phyloP scores from a whole-genome alignment of 2,113 vertebrate species.

The Prochilodus magdalenae region DNA sequence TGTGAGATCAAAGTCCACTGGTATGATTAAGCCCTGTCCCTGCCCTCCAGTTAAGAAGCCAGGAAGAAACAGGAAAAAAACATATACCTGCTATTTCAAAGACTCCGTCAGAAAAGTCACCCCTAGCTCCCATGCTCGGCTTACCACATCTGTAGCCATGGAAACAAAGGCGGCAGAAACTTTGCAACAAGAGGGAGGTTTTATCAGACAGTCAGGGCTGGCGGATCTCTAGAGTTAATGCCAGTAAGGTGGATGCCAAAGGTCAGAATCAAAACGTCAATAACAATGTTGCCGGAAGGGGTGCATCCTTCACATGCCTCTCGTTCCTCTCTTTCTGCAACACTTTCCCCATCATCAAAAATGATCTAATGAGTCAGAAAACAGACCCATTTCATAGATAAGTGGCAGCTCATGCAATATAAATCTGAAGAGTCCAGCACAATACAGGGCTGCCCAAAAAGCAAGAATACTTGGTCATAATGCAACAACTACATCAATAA shows the following conservation, averaged over 20 bases:
- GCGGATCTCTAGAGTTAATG: not conserved
- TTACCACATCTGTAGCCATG: slow-evolving; percentile 52
- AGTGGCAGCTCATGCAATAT: too few species aligned
- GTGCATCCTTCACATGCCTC: not conserved
- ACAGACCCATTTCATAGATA: not conserved
- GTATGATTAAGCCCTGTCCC: slow-evolving; percentile 38
- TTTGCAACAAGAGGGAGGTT: slow-evolving; percentile 41
- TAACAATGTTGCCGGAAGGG: not conserved
- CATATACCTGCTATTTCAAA: slow-evolving; percentile 36
- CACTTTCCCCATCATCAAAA: not conserved
- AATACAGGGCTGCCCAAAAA: not conserved
- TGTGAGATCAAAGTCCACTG: slow-evolving; percentile 45
- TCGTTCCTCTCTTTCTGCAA: not conserved
- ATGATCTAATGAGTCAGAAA: not conserved
- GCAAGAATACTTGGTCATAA: too few species aligned
- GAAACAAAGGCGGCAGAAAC: slow-evolving; percentile 53
- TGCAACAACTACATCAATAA: too few species aligned
- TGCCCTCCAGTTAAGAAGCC: slow-evolving; percentile 31
- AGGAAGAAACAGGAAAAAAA: slow-evolving; percentile 25
- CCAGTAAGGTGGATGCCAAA: not conserved
- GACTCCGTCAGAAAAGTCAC: not conserved
- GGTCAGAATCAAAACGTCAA: not conserved
- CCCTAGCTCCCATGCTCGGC: not conserved
- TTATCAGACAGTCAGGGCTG: slow-evolving; percentile 15
- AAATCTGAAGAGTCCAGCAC: not conserved